phyloP scores from a whole-genome alignment of 2,113 vertebrate genomes.

The Gobius niger region DNA sequence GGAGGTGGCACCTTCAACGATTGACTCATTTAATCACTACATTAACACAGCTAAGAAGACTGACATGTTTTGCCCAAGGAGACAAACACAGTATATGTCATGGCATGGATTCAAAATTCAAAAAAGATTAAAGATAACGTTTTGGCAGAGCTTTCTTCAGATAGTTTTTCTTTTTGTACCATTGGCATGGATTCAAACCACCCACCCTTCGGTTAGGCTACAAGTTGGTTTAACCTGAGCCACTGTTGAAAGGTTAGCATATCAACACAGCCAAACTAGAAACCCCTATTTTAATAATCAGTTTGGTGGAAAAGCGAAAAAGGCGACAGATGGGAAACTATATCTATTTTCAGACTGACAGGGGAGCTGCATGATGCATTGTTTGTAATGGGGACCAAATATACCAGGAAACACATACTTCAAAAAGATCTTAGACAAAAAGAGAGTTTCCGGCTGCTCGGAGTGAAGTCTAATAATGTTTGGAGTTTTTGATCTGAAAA shows the following conservation, averaged over 20 bases:
- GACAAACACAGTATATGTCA: background rate
- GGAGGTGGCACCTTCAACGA: too few species aligned
- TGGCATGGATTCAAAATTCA: too few species aligned
- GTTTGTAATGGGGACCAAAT: conserved; percentile 5
- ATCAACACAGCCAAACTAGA: too few species aligned
- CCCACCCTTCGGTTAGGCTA: too few species aligned
- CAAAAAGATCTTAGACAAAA: conserved; percentile 34
- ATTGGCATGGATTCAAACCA: too few species aligned
- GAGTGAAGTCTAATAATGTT: conserved; percentile 40
- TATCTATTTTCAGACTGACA: background rate
- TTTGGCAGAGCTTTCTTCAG: background rate
- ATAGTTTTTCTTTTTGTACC: too few species aligned
- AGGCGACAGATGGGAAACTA: background rate
- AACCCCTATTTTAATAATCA: too few species aligned
- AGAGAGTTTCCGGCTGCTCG: conserved; percentile 35
- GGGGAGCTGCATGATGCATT: conserved; percentile 3
- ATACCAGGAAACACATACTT: conserved; percentile 8
- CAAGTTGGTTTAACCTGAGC: too few species aligned
- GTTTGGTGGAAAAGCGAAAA: background rate
- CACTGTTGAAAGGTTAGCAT: too few species aligned
- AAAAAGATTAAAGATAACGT: too few species aligned
- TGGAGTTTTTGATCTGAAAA: conserved; percentile 19
- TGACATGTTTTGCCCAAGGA: background rate
- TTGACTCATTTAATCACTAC: too few species aligned
- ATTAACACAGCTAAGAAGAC: too few species aligned